Evolutionary conservation across 2,888 invertebrate species (phyloP).

Genomic region (Thymelicus acteon): DNA sequence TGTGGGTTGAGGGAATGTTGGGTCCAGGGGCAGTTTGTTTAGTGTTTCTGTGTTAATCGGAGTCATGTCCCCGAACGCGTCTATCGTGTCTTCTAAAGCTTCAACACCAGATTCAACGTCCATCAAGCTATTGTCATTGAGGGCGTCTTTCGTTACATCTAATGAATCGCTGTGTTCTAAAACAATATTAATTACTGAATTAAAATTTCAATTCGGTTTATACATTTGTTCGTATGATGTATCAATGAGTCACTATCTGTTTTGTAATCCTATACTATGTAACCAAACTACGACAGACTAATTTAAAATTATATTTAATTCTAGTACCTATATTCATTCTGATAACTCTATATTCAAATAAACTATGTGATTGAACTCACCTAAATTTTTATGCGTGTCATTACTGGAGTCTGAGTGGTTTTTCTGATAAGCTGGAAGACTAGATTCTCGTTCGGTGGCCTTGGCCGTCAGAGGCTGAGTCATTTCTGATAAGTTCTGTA

Average conservation of each 20-base stretch:
- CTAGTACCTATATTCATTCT: neutral
- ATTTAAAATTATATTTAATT: neutral
- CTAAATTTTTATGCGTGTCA: conserved; percentile 77
- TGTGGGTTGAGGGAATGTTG: conserved; percentile 43
- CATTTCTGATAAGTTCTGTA: conserved; percentile 79
- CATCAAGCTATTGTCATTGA: conserved; percentile 58
- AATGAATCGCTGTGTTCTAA: conserved; percentile 61
- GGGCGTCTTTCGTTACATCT: conserved; percentile 58
- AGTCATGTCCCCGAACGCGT: conserved; percentile 63
- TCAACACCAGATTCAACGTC: conserved; percentile 83
- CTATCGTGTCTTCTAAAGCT: conserved; percentile 77
- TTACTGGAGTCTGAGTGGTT: conserved; percentile 74
- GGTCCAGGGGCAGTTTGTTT: conserved; percentile 49
- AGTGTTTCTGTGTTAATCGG: conserved; percentile 48
- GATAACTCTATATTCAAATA: neutral
- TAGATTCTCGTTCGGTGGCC: conserved; percentile 59
- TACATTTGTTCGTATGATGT: too few relatives aligned
- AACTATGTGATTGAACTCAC: conserved; percentile 50
- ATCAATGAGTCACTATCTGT: too few relatives aligned
- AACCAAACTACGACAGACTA: neutral
- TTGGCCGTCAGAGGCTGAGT: conserved; percentile 78
- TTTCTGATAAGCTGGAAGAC: conserved; percentile 59
- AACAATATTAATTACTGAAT: conserved; percentile 34
- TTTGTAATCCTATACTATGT: neutral
- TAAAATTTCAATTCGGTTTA: neutral